Evolutionary conservation across 2,113 vertebrate species (phyloP).

Genomic region (Thymallus thymallus): DNA sequence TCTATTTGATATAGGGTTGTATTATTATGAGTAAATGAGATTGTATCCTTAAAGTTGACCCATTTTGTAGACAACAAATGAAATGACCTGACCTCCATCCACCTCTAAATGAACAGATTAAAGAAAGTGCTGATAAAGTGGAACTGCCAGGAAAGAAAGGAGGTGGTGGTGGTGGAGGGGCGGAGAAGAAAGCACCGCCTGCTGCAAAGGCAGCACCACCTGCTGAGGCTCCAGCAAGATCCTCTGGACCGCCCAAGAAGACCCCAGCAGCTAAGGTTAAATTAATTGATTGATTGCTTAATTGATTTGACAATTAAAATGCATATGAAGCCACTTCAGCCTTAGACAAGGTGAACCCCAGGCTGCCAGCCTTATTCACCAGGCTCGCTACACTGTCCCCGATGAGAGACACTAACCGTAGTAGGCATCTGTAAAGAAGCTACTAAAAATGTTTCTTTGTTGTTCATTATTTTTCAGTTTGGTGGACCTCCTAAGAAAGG

Average conservation of each 20-base stretch:
- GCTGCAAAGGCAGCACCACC: constrained; percentile 73
- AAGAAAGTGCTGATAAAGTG: constrained; percentile 93
- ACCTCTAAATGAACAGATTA: constrained; percentile 76
- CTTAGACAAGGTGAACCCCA: too few relatives aligned
- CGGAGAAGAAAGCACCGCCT: constrained; percentile 69
- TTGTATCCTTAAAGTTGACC: too few relatives aligned
- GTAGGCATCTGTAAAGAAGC: too few relatives aligned
- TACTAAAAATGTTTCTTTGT: neutral
- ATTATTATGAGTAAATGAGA: too few relatives aligned
- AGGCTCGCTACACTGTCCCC: too few relatives aligned
- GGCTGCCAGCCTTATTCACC: too few relatives aligned
- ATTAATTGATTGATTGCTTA: too few relatives aligned
- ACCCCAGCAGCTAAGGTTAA: constrained; percentile 50
- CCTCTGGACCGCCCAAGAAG: constrained; percentile 81
- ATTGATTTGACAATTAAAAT: too few relatives aligned
- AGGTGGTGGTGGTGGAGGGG: constrained; percentile 44
- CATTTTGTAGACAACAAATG: neutral
- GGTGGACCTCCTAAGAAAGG: constrained; percentile 84
- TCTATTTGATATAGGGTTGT: too few relatives aligned
- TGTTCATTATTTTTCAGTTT: constrained; percentile 62
- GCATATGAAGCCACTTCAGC: too few relatives aligned
- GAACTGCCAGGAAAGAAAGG: constrained; percentile 84
- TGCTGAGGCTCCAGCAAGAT: constrained; percentile 74
- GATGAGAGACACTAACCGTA: too few relatives aligned
- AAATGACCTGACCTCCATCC: neutral